Percentiles rank a stretch among this genome's conserved stretches.
Conservation (phyloP, 2,113 vertebrate species). For the Myxocyprinus asiaticus region DNA sequence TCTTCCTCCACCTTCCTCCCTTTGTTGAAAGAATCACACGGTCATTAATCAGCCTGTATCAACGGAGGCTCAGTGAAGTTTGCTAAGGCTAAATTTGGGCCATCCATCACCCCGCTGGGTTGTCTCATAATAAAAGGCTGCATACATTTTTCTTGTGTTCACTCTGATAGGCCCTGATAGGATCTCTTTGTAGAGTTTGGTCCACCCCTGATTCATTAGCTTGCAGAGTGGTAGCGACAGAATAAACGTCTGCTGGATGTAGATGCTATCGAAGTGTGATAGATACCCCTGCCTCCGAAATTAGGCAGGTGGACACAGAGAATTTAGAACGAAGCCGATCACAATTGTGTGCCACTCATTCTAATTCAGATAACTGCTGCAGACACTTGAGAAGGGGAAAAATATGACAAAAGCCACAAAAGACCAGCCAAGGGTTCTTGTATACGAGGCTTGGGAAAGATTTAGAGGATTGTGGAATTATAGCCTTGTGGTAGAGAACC, state of each 20-base stretch:
- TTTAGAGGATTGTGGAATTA: too few species aligned
- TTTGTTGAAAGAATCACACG: slow-evolving; percentile 43
- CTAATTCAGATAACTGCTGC: slow-evolving; percentile 25
- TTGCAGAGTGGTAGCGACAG: slow-evolving; percentile 64
- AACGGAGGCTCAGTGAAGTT: slow-evolving; percentile 70
- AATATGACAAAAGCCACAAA: too few species aligned
- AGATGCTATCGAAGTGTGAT: slow-evolving; percentile 73
- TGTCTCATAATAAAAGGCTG: slow-evolving; percentile 65
- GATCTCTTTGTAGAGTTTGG: slow-evolving; percentile 72
- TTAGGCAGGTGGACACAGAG: slow-evolving; percentile 68
- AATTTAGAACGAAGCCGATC: slow-evolving; percentile 60
- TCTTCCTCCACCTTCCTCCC: slow-evolving; percentile 27
- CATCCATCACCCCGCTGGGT: slow-evolving; percentile 71
- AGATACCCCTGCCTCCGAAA: slow-evolving; percentile 71
- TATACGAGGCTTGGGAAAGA: too few species aligned
- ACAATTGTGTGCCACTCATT: slow-evolving; percentile 40
- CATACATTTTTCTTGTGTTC: slow-evolving; percentile 70
- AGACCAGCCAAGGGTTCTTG: too few species aligned
- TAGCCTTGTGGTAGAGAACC: too few species aligned
- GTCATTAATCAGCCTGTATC: slow-evolving; percentile 78
- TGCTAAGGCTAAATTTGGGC: slow-evolving; percentile 73
- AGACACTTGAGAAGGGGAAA: too few species aligned
- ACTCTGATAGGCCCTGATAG: slow-evolving; percentile 64
- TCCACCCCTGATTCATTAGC: slow-evolving; percentile 67
- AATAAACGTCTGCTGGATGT: slow-evolving; percentile 62